Evolutionary conservation across 35 echinoderm and acorn worm genomes (phyloP), one percentile per base, ranked within the genome.

Genomic region (Heliocidaris erythrogramma): DNA sequence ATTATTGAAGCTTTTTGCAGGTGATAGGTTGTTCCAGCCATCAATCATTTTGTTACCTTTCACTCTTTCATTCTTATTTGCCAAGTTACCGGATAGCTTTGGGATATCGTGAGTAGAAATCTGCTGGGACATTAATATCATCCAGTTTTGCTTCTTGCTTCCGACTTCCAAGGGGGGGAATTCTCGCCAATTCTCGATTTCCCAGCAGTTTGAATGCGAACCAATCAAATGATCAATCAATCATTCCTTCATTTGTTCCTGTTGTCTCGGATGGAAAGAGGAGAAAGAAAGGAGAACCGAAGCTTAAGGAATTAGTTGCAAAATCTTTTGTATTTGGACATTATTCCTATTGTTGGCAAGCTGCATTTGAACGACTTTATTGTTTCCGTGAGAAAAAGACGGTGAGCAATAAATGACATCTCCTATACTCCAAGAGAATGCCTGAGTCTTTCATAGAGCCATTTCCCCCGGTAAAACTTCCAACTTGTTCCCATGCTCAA

Each of bases 1-100:
- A 78, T n/a, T n/a, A 78, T 78, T 78, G 27, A 0, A 78, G 65
- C 14, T 78, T 78, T 78, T 42, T 78, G 65, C 65, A 78, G 65
- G 65, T 78, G 65, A 78, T 78, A 78, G 65, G 18, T 78, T 78
- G 65, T 78, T 78, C 27, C 0, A 78, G 27, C 14, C 65, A 78
- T 78, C 65, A 78, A 78, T 78, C 65, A 78, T 78, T 78, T 78
- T 78, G 65, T 78, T 78, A n/a, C 65, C 65, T 78, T 78, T 78
- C 27, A 78, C 27, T n/a, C 65, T 24, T 78, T n/a, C n/a, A n/a
- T 78, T n/a, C 65, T 24, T 78, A 42, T 21, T n/a, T 78, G 21
- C 65, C 5, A 2, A 4, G 17, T 78, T 78, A 78, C 65, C 14
- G 27, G 65, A 78, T 78, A 78, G 65, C 65, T 78, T 78, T n/a